These are phyloP conservation scores for Carassius auratus DNA, from an alignment of 2,113 vertebrate species.

Conservation along the genomic window DNA sequence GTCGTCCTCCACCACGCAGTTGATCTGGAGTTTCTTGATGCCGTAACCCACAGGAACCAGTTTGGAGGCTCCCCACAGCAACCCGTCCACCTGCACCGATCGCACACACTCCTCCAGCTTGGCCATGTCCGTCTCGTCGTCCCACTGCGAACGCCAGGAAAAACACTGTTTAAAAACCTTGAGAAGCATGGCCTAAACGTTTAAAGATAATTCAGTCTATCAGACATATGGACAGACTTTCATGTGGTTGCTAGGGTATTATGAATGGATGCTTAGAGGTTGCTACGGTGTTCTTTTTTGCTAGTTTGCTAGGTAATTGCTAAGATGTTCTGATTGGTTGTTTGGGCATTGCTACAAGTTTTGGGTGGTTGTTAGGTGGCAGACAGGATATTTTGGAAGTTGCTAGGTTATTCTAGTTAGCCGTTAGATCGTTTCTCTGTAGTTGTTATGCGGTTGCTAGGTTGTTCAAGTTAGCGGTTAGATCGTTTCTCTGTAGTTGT, in stretches of 20 bases:
- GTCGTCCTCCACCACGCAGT: slow-evolving; percentile 94
- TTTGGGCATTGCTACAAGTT: not conserved
- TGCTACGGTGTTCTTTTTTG: no score
- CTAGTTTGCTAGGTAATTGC: not conserved
- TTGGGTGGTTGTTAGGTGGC: not conserved
- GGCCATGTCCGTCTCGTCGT: slow-evolving; percentile 93
- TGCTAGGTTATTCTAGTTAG: not conserved
- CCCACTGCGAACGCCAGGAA: slow-evolving; percentile 80
- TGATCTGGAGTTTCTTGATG: slow-evolving; percentile 96
- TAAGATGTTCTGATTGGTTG: not conserved
- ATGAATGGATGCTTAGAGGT: no score
- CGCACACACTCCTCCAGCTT: slow-evolving; percentile 92
- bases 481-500: no score
- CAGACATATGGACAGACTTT: not conserved
- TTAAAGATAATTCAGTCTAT: not conserved
- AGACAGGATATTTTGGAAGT: no score
- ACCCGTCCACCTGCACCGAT: slow-evolving; percentile 85
- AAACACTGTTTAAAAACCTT: not conserved
- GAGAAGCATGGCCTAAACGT: not conserved
- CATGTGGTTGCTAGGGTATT: not conserved
- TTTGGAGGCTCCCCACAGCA: slow-evolving; percentile 93
- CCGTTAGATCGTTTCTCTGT: not conserved
- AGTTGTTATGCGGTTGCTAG: not conserved
- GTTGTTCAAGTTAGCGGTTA: no score
- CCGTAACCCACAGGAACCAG: slow-evolving; percentile 93